These are phyloP conservation scores for Apeltes quadracus DNA, from an alignment of 2,113 vertebrate genomes.

Conservation along the genomic window DNA sequence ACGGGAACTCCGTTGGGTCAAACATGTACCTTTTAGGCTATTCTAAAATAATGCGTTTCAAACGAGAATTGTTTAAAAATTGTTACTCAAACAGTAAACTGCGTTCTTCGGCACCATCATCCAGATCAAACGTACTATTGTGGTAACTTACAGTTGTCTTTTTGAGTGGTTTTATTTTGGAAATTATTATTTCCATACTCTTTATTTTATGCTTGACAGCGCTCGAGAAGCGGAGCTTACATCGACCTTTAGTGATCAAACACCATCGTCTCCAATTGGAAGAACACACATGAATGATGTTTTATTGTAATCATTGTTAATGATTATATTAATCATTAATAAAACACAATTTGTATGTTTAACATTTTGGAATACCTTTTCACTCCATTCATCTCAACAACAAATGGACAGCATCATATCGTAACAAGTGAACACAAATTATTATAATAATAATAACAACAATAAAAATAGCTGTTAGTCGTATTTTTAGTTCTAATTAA, in stretches of 20 bases:
- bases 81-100: neutral
- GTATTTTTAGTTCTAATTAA: neutral
- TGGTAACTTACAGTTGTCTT: neutral
- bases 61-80: neutral
- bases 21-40: neutral
- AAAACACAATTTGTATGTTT: neutral
- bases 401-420: neutral
- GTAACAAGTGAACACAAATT: neutral
- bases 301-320: too few relatives aligned
- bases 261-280: neutral
- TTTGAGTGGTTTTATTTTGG: neutral
- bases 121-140: neutral
- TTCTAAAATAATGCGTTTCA: neutral
- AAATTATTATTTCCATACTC: neutral
- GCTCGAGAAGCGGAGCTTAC: neutral
- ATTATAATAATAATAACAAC: neutral
- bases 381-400: neutral
- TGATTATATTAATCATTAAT: neutral
- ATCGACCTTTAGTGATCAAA: neutral
- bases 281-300: neutral
- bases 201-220: neutral
- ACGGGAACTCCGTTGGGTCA: slow-evolving; percentile 51
- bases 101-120: neutral
- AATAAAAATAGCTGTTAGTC: neutral
- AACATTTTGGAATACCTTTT: neutral